phyloP scores from a whole-genome alignment of 2,797 vertebrate genomes.

The Podargus strigoides region DNA sequence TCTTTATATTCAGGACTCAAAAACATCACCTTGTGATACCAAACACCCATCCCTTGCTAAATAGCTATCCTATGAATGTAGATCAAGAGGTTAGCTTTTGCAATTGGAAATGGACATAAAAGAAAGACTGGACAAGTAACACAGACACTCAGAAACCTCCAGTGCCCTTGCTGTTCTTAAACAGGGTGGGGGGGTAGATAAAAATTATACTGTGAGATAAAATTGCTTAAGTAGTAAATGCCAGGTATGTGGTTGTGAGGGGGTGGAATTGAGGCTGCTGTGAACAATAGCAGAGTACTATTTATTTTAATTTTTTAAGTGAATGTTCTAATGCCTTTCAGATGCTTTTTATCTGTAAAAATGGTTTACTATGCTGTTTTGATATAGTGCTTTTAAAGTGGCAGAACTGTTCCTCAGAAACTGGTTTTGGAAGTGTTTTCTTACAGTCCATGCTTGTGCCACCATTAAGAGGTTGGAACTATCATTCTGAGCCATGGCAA shows the following conservation, averaged over 20 bases:
- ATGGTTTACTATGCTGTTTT: not conserved
- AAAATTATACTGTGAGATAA: not conserved
- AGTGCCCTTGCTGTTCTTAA: not conserved
- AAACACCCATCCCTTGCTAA: not conserved
- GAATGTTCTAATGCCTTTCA: not conserved
- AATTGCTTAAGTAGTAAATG: not conserved
- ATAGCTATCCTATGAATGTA: not conserved
- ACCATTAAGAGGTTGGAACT: not conserved
- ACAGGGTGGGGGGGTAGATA: fast-evolving
- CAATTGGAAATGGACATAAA: not conserved
- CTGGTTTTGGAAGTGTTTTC: not conserved
- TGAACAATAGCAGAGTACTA: not conserved
- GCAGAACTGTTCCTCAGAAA: not conserved
- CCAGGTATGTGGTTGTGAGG: not conserved
- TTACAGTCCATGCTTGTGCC: not conserved
- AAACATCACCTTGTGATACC: not conserved
- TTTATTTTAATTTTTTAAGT: not conserved
- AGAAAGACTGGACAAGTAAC: not conserved
- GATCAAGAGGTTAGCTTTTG: not conserved
- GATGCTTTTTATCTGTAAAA: not conserved
- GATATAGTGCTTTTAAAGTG: not conserved
- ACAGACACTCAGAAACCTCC: not conserved
- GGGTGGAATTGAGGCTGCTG: not conserved
- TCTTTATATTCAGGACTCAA: not conserved
- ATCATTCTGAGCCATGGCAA: not conserved